A percentile compares a stretch with the other conserved stretches of the same genome.
These are phyloP conservation scores for Psilopogon haemacephalus DNA, from an alignment of 2,113 vertebrate species.

Conservation along the genomic window DNA sequence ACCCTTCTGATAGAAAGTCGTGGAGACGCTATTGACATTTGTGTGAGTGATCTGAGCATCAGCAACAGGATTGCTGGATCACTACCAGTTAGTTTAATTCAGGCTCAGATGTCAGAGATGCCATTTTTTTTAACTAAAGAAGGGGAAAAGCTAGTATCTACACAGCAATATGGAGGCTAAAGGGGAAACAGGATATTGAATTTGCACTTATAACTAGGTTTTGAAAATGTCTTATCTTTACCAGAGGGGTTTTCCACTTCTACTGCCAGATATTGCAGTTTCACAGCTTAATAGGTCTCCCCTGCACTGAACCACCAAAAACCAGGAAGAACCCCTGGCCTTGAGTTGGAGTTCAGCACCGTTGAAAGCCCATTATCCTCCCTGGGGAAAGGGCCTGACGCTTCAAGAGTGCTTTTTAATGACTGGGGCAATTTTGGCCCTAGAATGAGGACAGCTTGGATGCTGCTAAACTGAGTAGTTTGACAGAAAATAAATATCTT, in stretches of 20 bases:
- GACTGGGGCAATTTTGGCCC: not conserved
- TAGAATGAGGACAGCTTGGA: not conserved
- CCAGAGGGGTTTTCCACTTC: not conserved
- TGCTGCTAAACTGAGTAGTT: not conserved
- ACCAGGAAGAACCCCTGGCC: not conserved
- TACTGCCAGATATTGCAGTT: not conserved
- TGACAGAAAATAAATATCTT: not conserved
- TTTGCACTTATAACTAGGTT: not conserved
- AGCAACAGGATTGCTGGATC: not conserved
- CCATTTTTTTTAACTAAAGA: not conserved
- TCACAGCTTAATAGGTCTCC: not conserved
- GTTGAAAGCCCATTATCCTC: not conserved
- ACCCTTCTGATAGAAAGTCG: not conserved
- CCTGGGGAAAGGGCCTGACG: not conserved
- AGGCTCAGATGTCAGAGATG: not conserved
- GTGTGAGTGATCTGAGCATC: not conserved
- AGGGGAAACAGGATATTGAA: not conserved
- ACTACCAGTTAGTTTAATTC: not conserved
- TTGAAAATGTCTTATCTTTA: not conserved
- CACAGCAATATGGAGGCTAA: not conserved
- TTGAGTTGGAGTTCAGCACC: not conserved
- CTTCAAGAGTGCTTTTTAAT: not conserved
- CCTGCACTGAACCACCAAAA: not conserved
- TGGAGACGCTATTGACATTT: not conserved
- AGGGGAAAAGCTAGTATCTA: not conserved